phyloP scores from a whole-genome alignment of 2,888 invertebrate species.

The Hedychridium roseum region DNA sequence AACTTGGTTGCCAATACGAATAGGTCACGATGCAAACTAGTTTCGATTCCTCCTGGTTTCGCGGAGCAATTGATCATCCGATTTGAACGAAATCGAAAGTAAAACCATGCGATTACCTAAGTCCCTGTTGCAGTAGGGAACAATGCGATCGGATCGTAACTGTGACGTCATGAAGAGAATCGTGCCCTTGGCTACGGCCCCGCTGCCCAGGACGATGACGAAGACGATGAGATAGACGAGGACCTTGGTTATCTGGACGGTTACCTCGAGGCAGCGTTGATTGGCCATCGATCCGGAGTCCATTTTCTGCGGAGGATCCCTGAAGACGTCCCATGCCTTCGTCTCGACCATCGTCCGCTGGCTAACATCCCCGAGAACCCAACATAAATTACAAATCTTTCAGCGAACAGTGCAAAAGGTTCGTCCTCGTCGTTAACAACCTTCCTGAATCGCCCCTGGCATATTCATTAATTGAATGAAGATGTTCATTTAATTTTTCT shows the following conservation, averaged over 20 bases:
- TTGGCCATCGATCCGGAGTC: conserved; percentile 90
- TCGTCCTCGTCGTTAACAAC: too few relatives aligned
- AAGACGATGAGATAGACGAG: conserved; percentile 87
- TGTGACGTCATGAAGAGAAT: conserved; percentile 93
- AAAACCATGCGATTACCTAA: too few relatives aligned
- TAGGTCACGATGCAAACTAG: too few relatives aligned
- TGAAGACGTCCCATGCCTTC: conserved; percentile 97
- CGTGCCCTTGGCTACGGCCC: conserved; percentile 88
- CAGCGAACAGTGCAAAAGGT: too few relatives aligned
- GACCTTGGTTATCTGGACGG: conserved; percentile 84
- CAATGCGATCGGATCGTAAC: conserved; percentile 77
- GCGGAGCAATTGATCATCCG: too few relatives aligned
- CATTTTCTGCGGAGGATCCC: conserved; percentile 88
- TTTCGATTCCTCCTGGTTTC: too few relatives aligned
- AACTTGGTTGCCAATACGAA: too few relatives aligned
- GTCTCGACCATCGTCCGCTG: conserved; percentile 85
- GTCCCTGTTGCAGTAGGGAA: conserved; percentile 85
- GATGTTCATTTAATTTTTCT: too few relatives aligned
- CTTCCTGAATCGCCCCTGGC: too few relatives aligned
- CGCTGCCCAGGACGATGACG: conserved; percentile 82
- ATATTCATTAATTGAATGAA: too few relatives aligned
- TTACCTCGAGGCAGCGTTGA: conserved; percentile 85
- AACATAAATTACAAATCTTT: background rate
- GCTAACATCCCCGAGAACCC: too few relatives aligned
- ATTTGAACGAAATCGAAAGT: too few relatives aligned